phyloP scores from a whole-genome alignment of 2,113 vertebrate genomes.

The Motacilla alba region DNA sequence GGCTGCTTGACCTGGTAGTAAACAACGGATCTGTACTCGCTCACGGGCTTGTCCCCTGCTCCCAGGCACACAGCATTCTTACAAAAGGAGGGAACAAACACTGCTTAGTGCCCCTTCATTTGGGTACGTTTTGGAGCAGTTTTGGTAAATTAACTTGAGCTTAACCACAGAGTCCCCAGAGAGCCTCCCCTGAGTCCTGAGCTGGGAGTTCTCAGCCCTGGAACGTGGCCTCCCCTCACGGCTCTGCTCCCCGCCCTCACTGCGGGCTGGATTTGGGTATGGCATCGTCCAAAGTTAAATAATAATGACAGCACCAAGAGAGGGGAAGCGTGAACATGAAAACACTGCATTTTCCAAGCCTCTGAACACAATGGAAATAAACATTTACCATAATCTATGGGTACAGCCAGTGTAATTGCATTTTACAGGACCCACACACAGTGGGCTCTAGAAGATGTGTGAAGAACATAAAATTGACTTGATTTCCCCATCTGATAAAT shows the following conservation, averaged over 20 bases:
- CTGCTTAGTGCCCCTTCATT: background rate
- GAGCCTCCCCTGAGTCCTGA: accelerated
- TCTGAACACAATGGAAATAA: background rate
- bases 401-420: background rate
- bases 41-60: conserved; percentile 88
- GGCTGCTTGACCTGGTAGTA: conserved; percentile 98
- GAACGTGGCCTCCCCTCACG: accelerated
- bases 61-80: conserved; percentile 91
- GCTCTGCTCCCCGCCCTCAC: background rate
- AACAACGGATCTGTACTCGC: conserved; percentile 90
- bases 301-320: background rate
- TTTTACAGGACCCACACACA: background rate
- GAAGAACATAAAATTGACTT: accelerated
- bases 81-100: background rate
- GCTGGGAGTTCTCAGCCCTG: accelerated
- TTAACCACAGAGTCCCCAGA: background rate
- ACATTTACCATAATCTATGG: background rate
- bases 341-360: background rate
- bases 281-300: background rate
- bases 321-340: accelerated
- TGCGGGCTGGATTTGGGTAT: accelerated
- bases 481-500: background rate
- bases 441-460: accelerated
- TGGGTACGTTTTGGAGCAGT: no score
- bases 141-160: background rate